Evolutionary conservation across 2,797 vertebrate species (phyloP), one percentile per base, ranked within the genome.

Genomic region (Syngnathus rostellatus): DNA sequence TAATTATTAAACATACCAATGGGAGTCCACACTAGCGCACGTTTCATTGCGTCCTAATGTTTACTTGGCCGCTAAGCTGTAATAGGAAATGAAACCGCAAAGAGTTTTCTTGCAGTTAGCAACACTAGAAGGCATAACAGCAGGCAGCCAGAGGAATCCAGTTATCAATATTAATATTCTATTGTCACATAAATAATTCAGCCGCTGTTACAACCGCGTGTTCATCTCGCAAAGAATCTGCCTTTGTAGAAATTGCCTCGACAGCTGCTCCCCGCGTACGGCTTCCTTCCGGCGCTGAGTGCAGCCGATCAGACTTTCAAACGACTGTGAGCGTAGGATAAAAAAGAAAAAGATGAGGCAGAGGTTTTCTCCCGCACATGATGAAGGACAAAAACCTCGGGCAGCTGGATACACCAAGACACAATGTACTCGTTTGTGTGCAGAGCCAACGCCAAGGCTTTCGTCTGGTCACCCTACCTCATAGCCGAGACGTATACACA

Each of bases 121-220:
- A 62, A 16, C 21, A 71, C 58, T 75, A 64, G 43, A 76, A 81
- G 75, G 73, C 76, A 78, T 61, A 84, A 73, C 70, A 77, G 75
- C 69, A 63, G 62, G 68, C 68, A 73, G 68, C 55, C 62, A 72
- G 51, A 75, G 66, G 64, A 79, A 77, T 71, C 72, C 72, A 69
- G 75, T 81, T 77, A 83, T 88, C 80, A 83, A 81, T 83, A 85
- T 85, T 83, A 83, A 86, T 87, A 83, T 80, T 73, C 81, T 77
- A 80, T 77, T 57, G 21, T 63, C 66, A 51, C 77, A 86, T 86
- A 68, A 81, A 87, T 85, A 83, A 84, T 91, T 89, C 69, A 87
- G 71, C 21, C 31, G 55, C 66, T 71, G 72, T 78, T 83, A 75
- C 63, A 51, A 68, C 58, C 65, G 66, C 67, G 65, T 78, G 70